A percentile compares a stretch with the other conserved stretches of the same genome.
phyloP scores from a whole-genome alignment of 2,888 invertebrate species.

The Eupeodes luniger region DNA sequence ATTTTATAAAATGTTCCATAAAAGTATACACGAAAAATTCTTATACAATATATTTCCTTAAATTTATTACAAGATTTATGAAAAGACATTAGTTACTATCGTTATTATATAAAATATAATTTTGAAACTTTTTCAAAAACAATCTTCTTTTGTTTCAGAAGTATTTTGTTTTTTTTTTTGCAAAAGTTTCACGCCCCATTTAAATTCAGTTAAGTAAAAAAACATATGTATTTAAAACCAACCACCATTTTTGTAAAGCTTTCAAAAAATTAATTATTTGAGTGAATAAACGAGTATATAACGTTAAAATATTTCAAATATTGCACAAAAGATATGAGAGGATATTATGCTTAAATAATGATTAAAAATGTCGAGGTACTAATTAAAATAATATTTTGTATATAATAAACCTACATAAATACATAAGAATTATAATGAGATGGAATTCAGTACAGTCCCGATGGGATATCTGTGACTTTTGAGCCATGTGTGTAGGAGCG shows the following conservation, averaged over 20 bases:
- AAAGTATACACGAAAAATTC: not conserved
- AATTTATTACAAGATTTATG: not conserved
- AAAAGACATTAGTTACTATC: not conserved
- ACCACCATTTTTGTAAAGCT: constrained; percentile 47
- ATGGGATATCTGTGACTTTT: constrained; percentile 90
- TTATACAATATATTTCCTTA: constrained; percentile 10
- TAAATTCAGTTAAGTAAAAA: not conserved
- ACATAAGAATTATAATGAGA: not conserved
- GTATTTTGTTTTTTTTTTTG: too few species aligned
- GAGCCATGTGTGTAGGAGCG: constrained; percentile 84
- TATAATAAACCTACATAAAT: not conserved
- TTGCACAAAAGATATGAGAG: constrained; percentile 66
- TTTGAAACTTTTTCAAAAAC: not conserved
- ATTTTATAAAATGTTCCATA: constrained; percentile 1
- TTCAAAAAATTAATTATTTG: constrained; percentile 8
- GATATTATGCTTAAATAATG: constrained; percentile 44
- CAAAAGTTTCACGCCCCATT: constrained; percentile 7
- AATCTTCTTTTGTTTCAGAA: not conserved
- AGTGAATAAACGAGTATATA: not conserved
- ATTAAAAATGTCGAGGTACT: constrained; percentile 5
- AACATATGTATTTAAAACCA: constrained; percentile 25
- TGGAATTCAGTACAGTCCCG: constrained; percentile 87
- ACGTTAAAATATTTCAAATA: constrained; percentile 43
- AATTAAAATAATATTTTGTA: not conserved
- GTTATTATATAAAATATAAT: not conserved